phyloP scores from a whole-genome alignment of 1,140 invertebrate genomes.

The Drosophila ercepeae region DNA sequence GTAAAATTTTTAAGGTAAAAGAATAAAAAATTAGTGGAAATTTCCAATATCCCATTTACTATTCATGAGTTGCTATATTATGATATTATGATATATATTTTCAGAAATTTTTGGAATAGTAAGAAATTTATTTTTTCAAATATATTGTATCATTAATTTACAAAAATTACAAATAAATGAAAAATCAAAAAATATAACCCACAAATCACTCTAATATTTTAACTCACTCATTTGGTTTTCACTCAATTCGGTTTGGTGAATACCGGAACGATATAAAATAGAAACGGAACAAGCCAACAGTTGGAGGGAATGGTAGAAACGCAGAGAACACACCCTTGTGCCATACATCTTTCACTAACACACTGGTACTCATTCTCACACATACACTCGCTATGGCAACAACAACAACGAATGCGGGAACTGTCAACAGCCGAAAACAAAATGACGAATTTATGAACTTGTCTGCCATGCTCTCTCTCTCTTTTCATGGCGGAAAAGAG shows the following conservation, averaged over 20 bases:
- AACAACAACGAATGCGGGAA: slow-evolving; percentile 53
- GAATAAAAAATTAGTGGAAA: neutral
- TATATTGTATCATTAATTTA: neutral
- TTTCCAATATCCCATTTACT: no score
- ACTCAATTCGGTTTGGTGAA: slow-evolving; percentile 55
- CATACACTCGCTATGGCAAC: slow-evolving; percentile 40
- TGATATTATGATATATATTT: no score
- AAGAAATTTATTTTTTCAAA: no score
- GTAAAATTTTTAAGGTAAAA: no score
- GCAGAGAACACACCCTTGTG: slow-evolving; percentile 55
- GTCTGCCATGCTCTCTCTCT: slow-evolving; percentile 47
- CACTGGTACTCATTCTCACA: slow-evolving; percentile 10
- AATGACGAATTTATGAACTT: slow-evolving; percentile 83
- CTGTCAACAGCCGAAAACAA: slow-evolving; percentile 82
- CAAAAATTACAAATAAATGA: neutral
- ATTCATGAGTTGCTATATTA: no score
- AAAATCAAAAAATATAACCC: neutral
- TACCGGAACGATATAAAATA: slow-evolving; percentile 27
- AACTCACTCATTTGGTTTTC: slow-evolving; percentile 20
- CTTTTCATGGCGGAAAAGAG: slow-evolving; percentile 10
- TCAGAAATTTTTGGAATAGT: neutral
- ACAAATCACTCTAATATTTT: neutral
- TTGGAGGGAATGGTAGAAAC: slow-evolving; percentile 47
- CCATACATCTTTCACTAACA: slow-evolving; percentile 1
- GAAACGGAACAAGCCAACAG: slow-evolving; percentile 36